Evolutionary conservation across 2,113 vertebrate genomes (phyloP), one percentile per base, ranked within the genome.

Genomic region (Etheostoma spectabile): DNA sequence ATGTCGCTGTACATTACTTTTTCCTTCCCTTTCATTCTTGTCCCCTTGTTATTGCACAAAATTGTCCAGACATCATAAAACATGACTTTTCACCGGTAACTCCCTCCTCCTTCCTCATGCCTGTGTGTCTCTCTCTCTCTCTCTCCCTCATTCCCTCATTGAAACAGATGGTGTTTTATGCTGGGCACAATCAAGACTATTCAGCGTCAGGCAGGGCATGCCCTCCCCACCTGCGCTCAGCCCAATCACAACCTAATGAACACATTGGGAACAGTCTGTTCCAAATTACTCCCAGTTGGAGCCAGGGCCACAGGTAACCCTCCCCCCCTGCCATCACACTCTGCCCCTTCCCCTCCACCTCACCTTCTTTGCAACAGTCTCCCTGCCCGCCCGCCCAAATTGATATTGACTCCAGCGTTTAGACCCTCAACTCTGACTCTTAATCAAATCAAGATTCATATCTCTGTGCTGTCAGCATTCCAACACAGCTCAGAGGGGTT

Each of bases 271-370:
- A 93, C 95, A 95, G 96, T 96, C 96, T 97, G 97, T 96, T 96
- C 96, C 95, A 96, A 97, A 98, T 98, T 97, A 97, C 93, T 96
- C 96, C 96, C 97, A 97, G 96, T 97, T 95, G 96, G 96, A 96
- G 94, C 79, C 70, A 86, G 87, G 94, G 95, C 94, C 95, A 96
- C 96, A 97, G 96, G 96, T 97, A 96, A 94, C 92, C 88, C 85
- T 24, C 46, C 21, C 38, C 38, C 61, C 69, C 79, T 56, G 69
- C 85, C 82, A 85, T 65, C 88, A 81, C 77, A 81, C 88, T 79
- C 79, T 86, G 74, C 76, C 89, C 86, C 86, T 86, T 84, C 86
- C 73, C 83, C 81, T 85, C 83, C 88, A 89, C 83, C 89, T 87
- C 84, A 74, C 76, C 81, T 80, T 69, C 66, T 77, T 78, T 56